Evolutionary conservation across 2,113 vertebrate genomes (phyloP), one percentile per base, ranked within the genome.

Genomic region (Lagopus leucura): DNA sequence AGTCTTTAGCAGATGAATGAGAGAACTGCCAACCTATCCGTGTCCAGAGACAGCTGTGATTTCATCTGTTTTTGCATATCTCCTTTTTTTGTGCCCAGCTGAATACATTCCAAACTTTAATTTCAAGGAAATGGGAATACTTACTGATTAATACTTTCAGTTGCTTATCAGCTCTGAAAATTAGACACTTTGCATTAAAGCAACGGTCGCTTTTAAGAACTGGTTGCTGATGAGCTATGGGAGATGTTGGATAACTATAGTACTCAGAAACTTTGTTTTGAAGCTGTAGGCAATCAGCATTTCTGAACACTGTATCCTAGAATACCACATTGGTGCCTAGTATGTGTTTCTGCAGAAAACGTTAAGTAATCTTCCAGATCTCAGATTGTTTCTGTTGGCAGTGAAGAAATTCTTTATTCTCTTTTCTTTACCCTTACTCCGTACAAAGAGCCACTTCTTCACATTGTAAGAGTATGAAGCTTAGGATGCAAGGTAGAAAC

Each of bases 111-210:
- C 71, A 78, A 38, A 58, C 47, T 63, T 86, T 13, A 54, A 84
- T 60, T 55, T 84, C 52, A 58, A 43, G 61, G 28, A 60, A 77
- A 42, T 25, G 22, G 25, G 27, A 65, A 43, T 80, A 22, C 27
- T 32, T 69, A 22, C 47, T 86, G 69, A 83, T 86, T 57, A 57
- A 57, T 63, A 24, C 36, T 69, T 89, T 27, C 25, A 71, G 4
- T 20, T 58, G 17, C 64, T 81, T 38, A 71, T 45, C 40, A 83
- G 22, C 63, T 76, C n/a, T 92, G 64, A 58, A 88, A 88, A 61
- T 42, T 6, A 34, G 64, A 45, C 22, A 24, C 4, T 34, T 13
- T 48, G 63, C 79, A 43, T 17, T 19, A 80, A 73, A 88, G 58
- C 72, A 76, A 8, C 36, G 70, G 47, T 28, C 10, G 27, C 38